These are phyloP conservation scores for Raja brachyura DNA, from an alignment of 2,113 vertebrate species.

Conservation along the genomic window DNA sequence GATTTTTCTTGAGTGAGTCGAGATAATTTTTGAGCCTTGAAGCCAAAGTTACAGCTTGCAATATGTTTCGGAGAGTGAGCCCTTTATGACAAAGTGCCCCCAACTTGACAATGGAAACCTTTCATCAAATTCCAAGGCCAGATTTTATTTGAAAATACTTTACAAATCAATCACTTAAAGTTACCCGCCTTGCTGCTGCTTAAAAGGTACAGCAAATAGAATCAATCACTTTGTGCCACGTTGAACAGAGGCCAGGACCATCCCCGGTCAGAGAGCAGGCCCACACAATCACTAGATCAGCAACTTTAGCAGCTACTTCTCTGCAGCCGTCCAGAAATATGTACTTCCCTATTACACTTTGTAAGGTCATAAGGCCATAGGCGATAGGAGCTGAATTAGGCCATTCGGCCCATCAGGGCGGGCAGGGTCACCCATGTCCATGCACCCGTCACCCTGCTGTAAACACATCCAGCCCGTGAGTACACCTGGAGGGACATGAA, in stretches of 20 bases:
- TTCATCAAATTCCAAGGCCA: conserved; percentile 62
- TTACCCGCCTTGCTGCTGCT: conserved; percentile 36
- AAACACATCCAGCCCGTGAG: too few relatives aligned
- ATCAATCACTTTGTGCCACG: conserved; percentile 4
- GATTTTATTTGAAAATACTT: conserved; percentile 66
- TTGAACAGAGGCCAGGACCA: neutral
- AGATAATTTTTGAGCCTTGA: conserved; percentile 60
- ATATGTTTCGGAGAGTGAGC: conserved; percentile 66
- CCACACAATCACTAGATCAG: neutral
- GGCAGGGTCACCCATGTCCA: too few relatives aligned
- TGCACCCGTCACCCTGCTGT: too few relatives aligned
- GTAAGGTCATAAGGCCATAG: too few relatives aligned
- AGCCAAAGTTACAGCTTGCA: conserved; percentile 67
- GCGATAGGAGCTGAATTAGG: too few relatives aligned
- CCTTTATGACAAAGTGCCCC: conserved; percentile 70
- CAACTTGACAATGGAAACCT: conserved; percentile 67
- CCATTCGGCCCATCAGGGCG: too few relatives aligned
- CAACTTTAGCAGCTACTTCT: neutral
- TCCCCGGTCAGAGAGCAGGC: neutral
- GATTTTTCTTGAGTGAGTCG: conserved; percentile 45
- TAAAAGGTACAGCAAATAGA: conserved; percentile 21
- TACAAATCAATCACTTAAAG: conserved; percentile 66
- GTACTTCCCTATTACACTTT: neutral
- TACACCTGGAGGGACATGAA: too few relatives aligned
- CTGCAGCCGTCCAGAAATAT: neutral